These are phyloP conservation scores for Leucozona laternaria DNA, from an alignment of 2,888 invertebrate species.

Conservation along the genomic window DNA sequence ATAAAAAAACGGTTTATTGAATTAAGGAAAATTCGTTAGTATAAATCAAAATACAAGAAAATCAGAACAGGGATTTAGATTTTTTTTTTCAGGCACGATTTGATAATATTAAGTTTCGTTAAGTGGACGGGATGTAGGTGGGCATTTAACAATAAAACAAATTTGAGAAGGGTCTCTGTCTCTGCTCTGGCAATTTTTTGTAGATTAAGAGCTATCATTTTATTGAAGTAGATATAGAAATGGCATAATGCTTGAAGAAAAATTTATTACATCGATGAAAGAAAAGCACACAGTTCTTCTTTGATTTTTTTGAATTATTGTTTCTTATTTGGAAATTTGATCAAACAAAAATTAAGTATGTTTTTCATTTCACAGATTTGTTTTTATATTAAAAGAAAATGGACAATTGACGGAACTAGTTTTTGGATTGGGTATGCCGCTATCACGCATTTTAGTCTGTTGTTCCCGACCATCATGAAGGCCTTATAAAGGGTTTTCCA, in stretches of 20 bases:
- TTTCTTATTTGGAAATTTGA: too few species aligned
- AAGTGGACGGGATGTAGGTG: slow-evolving; percentile 2
- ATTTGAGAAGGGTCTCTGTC: background rate
- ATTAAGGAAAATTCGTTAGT: slow-evolving; percentile 14
- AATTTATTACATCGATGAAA: background rate
- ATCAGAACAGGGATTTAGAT: background rate
- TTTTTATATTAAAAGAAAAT: too few species aligned
- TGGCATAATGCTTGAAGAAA: background rate
- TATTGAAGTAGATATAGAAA: background rate
- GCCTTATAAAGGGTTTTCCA: too few species aligned
- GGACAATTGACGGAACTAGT: too few species aligned
- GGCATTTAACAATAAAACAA: background rate
- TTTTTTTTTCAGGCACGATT: background rate
- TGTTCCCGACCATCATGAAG: too few species aligned
- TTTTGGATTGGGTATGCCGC: too few species aligned
- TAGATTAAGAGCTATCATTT: background rate
- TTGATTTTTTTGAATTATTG: background rate
- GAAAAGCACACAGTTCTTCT: background rate
- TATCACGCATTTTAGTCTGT: too few species aligned
- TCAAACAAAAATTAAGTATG: too few species aligned
- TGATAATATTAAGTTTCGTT: slow-evolving; percentile 11
- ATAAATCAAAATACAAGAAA: slow-evolving; percentile 9
- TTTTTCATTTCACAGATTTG: too few species aligned
- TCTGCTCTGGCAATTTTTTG: background rate
- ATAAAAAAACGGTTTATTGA: slow-evolving; percentile 18